phyloP scores from a whole-genome alignment of 2,113 vertebrate species.

The Erythrolamprus reginae region DNA sequence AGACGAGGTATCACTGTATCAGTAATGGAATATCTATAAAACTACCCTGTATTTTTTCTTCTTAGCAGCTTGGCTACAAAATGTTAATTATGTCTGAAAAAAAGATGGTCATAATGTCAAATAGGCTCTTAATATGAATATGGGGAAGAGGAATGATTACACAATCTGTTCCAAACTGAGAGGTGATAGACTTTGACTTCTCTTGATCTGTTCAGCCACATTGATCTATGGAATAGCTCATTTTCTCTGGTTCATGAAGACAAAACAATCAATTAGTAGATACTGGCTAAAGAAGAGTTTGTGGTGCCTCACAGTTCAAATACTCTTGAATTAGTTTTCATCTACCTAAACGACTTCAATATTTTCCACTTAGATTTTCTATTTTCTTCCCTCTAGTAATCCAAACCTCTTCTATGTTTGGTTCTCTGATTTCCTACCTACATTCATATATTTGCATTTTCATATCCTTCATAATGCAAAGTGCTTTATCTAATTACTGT shows the following conservation, averaged over 20 bases:
- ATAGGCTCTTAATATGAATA: not conserved
- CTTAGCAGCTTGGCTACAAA: not conserved
- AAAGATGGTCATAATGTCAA: not conserved
- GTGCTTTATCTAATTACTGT: not conserved
- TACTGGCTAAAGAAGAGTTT: not conserved
- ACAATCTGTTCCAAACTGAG: not conserved
- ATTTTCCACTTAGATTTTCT: not conserved
- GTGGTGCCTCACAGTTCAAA: not conserved
- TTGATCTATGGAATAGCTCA: not conserved
- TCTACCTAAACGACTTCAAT: not conserved
- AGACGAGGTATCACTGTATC: too few relatives aligned
- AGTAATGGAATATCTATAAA: not conserved
- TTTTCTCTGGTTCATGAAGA: not conserved
- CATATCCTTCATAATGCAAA: not conserved
- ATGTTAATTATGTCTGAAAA: not conserved
- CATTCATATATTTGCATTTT: not conserved
- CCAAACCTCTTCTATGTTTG: not conserved
- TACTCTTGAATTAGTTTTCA: slow-evolving; percentile 3
- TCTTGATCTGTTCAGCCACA: not conserved
- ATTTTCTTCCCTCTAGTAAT: not conserved
- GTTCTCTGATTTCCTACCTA: not conserved
- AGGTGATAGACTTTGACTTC: not conserved
- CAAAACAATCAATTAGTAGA: not conserved
- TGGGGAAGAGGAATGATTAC: not conserved
- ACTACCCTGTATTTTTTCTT: not conserved